Base-by-base conservation (phyloP, 2,888 invertebrate species). In the Hymenopus coronatus region DNA sequence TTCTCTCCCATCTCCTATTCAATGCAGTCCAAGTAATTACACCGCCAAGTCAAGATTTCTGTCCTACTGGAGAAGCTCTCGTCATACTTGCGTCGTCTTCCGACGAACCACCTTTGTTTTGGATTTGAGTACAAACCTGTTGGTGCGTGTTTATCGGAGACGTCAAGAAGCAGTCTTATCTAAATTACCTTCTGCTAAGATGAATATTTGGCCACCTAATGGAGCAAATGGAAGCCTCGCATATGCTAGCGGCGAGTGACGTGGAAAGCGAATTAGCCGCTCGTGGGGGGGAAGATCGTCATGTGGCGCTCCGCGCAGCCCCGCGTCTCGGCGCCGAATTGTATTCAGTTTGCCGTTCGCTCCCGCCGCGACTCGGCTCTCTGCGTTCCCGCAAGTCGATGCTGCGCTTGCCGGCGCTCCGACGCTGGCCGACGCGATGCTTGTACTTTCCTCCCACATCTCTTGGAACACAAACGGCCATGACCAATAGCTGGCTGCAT, bases 101-200 rank as follows among this genome's bases (percentile, higher is more conserved):
- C 20, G 20, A 70, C 20, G 54, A 70, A 70, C 54, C 54, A 70
- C 54, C 54, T 70, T 70, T 70, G 54, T 70, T 83, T 83, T 83
- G 28, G 7, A 30, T 83, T 83, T 70, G 54, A 70, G 54, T 70
- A 25, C 20, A 70, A 30, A 83, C 30, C 83, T 83, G 83, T 30
- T 30, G 54, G 54, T 20, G 54, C 54, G 54, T 86, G 85, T 89
- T 82, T 89, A 81, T 86, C 40, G 86, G 54, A 54, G 15, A 40
- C 83, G 81, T 82, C 30, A 40, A 40, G 83, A 86, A 89, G 85
- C 86, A 70, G 88, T 84, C 83, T 88, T 89, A 89, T 89, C 88
- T 85, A 84, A 89, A 88, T 88, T 85, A 54, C 88, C 82, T 89
- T 82, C 40, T 88, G 82, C 70, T 82, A 82, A 88, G 88, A 88